Conservation (phyloP, 1,140 invertebrate species). For the Rhopalosiphum padi region DNA sequence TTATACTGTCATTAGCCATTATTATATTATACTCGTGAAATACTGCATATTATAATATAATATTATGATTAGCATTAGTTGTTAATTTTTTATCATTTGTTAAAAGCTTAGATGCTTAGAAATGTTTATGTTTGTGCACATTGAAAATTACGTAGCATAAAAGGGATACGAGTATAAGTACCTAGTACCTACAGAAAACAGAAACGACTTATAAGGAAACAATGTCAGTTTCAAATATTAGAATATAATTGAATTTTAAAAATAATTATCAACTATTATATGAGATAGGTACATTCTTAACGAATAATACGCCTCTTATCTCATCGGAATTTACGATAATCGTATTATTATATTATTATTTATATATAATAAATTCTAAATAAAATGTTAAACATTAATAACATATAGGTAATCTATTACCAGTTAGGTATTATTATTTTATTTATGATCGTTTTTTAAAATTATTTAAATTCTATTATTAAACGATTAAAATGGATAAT, state of each 20-base stretch:
- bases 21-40: neutral
- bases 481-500: neutral
- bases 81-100: neutral
- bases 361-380: neutral
- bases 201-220: neutral
- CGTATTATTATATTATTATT: neutral
- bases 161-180: neutral
- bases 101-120: neutral
- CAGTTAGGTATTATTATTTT: neutral
- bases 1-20: neutral
- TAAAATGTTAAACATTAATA: neutral
- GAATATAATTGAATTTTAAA: neutral
- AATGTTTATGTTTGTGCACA: neutral
- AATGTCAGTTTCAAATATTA: neutral
- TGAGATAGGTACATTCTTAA: neutral
- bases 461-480: neutral
- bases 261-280: neutral
- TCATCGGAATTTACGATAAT: neutral
- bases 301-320: neutral
- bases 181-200: neutral
- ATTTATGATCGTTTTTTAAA: neutral
- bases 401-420: neutral
- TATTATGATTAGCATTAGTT: neutral
- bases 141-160: neutral
- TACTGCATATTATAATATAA: neutral